Conservation (phyloP, 2,113 vertebrate species). For the Alosa alosa region DNA sequence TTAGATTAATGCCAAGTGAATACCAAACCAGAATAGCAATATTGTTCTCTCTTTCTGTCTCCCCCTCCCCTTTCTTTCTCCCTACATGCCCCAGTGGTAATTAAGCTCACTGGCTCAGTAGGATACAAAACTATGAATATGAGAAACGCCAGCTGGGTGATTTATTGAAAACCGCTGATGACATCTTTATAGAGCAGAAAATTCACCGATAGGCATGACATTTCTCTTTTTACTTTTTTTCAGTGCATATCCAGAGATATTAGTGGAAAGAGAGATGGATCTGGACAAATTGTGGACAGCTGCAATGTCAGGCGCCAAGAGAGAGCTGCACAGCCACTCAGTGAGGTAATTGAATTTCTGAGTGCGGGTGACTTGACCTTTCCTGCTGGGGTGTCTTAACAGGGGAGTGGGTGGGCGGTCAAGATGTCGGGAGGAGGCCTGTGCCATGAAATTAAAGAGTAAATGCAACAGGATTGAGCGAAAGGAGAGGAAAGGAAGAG, state of each 20-base stretch:
- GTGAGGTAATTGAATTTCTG: slow-evolving; percentile 55
- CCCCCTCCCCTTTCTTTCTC: background rate
- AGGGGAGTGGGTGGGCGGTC: slow-evolving; percentile 47
- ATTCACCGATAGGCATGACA: slow-evolving; percentile 49
- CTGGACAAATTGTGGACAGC: slow-evolving; percentile 55
- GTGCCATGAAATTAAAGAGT: slow-evolving; percentile 60
- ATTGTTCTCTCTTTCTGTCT: background rate
- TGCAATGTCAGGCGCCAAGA: slow-evolving; percentile 40
- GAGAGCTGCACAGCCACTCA: background rate
- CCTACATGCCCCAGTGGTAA: background rate
- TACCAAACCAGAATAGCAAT: slow-evolving; percentile 20
- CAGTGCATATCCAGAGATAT: slow-evolving; percentile 35
- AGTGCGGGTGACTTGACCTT: slow-evolving; percentile 37
- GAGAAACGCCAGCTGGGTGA: slow-evolving; percentile 19
- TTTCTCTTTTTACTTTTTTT: slow-evolving; percentile 18
- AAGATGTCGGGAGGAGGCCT: slow-evolving; percentile 48
- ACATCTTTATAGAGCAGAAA: slow-evolving; percentile 51
- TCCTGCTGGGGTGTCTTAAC: slow-evolving; percentile 21
- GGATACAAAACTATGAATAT: slow-evolving; percentile 21
- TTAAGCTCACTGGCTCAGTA: background rate
- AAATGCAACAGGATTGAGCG: slow-evolving; percentile 50
- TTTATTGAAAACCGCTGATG: slow-evolving; percentile 39
- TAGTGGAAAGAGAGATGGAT: slow-evolving; percentile 45
- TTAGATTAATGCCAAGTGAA: background rate
- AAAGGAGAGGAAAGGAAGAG: slow-evolving; percentile 13